phyloP scores from a whole-genome alignment of 2,888 invertebrate genomes.

The Drosophila antonietae region DNA sequence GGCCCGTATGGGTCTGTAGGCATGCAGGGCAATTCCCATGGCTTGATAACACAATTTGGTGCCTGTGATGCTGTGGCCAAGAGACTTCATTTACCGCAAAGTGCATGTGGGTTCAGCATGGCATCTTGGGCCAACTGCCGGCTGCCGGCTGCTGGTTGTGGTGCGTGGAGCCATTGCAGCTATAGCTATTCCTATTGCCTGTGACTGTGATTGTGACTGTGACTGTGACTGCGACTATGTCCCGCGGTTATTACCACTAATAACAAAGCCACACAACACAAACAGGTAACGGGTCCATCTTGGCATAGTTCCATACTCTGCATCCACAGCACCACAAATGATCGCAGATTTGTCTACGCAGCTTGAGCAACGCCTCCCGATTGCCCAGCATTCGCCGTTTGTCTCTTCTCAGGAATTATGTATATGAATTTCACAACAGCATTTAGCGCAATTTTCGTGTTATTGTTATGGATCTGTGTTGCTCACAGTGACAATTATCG shows the following conservation, averaged over 20 bases:
- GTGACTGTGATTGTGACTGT: neutral
- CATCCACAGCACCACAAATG: slow-evolving; percentile 9
- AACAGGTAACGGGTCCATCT: slow-evolving; percentile 55
- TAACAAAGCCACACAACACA: slow-evolving; percentile 62
- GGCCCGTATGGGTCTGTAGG: slow-evolving; percentile 65
- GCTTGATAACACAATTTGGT: slow-evolving; percentile 78
- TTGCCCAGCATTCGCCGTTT: slow-evolving; percentile 4
- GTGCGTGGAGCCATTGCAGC: slow-evolving; percentile 36
- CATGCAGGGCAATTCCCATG: slow-evolving; percentile 78
- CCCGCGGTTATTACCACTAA: slow-evolving; percentile 70
- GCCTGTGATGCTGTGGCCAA: slow-evolving; percentile 43
- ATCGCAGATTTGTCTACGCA: slow-evolving; percentile 42
- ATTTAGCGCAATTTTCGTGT: slow-evolving; percentile 7
- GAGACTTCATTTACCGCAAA: slow-evolving; percentile 75
- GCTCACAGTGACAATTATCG: slow-evolving; percentile 13
- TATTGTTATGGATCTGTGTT: slow-evolving; percentile 7
- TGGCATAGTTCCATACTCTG: slow-evolving; percentile 24
- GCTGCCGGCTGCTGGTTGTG: slow-evolving; percentile 9
- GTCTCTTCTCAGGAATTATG: slow-evolving; percentile 12
- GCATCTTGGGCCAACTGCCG: slow-evolving; percentile 49
- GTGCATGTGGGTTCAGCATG: slow-evolving; percentile 76
- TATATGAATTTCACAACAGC: neutral
- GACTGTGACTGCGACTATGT: slow-evolving; percentile 27
- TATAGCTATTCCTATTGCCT: neutral
- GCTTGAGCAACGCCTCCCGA: slow-evolving; percentile 13